Evolutionary conservation across 2,113 vertebrate species (phyloP).

Genomic region (Steatornis caripensis): DNA sequence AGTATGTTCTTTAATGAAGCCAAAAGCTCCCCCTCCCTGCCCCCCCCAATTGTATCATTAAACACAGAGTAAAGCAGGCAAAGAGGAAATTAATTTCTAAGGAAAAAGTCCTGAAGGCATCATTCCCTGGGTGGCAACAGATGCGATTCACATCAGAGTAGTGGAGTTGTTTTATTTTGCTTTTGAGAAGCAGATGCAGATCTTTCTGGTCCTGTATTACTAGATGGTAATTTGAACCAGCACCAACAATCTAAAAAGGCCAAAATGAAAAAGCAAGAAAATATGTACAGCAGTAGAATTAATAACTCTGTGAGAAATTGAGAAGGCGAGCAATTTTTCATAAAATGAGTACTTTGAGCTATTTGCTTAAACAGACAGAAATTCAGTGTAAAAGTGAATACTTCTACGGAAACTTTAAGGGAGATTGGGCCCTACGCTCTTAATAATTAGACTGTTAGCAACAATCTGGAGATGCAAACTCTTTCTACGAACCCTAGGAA

Average conservation of each 20-base stretch:
- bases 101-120: conserved; percentile 55
- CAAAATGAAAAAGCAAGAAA: not conserved
- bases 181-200: conserved; percentile 33
- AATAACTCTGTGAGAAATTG: not conserved
- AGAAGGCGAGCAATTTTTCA: not conserved
- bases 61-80: conserved; percentile 65
- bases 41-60: conserved; percentile 36
- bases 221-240: not conserved
- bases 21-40: not conserved
- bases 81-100: conserved; percentile 56
- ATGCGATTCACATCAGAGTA: conserved; percentile 28
- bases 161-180: not conserved
- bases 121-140: conserved; percentile 49
- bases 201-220: not conserved
- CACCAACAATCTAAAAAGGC: not conserved
- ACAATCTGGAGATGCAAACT: not conserved
- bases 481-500: not conserved
- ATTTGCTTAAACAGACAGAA: not conserved
- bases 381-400: not conserved
- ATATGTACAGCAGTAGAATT: not conserved
- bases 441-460: not conserved
- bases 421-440: not conserved
- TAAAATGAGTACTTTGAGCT: not conserved
- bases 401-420: not conserved
- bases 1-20: not conserved